Base-by-base conservation (phyloP, 2,888 invertebrate genomes). In the Cheilosia vernalis region DNA sequence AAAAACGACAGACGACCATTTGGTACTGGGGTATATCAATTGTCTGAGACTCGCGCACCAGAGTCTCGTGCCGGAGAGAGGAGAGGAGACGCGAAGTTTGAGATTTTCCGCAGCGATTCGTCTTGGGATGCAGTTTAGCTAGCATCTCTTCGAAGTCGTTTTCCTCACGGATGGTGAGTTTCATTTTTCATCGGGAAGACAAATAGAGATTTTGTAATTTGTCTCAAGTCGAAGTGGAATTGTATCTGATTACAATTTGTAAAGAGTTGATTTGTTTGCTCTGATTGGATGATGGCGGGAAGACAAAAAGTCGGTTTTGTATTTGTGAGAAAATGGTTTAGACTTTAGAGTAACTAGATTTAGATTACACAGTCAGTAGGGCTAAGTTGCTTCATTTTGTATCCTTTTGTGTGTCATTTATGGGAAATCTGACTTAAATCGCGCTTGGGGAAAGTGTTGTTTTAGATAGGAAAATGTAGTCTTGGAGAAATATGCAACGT, bases 171-270 rank as follows among this genome's bases (percentile, higher is more conserved):
- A 73, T 64, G 51, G 53, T 24, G 56, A 53, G 58, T 67, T 73
- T 73, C 60, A 66, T 80, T 73, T 66, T 64, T 73, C 73, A 72
- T 66, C 60, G 21, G 30, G 53, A 72, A 79, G 67, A 80, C 80
- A 73, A 73, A 80, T 73, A 60, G 73, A 67, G 73, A 80, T 73
- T 80, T 80, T 64, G 73, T 73, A 66, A 73, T 80, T 80, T 80
- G 79, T 66, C 79, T 61, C 15, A 55, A 77, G 55, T 51, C 67
- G 63, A 19, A 40, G 17, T 63, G 73, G 53, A 49, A 44, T 60
- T 42, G 66, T 58, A 79, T 79, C 79, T 61, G 80, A 66, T 73
- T 67, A 49, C 70, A 49, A 58, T 66, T 64, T 66, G 51, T 79
- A 33, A 58, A 60, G 73, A 79, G 64, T 44, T 70, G 78, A 78